Evolutionary conservation across 1,140 invertebrate genomes (phyloP).

Genomic region (Nomia melanderi): DNA sequence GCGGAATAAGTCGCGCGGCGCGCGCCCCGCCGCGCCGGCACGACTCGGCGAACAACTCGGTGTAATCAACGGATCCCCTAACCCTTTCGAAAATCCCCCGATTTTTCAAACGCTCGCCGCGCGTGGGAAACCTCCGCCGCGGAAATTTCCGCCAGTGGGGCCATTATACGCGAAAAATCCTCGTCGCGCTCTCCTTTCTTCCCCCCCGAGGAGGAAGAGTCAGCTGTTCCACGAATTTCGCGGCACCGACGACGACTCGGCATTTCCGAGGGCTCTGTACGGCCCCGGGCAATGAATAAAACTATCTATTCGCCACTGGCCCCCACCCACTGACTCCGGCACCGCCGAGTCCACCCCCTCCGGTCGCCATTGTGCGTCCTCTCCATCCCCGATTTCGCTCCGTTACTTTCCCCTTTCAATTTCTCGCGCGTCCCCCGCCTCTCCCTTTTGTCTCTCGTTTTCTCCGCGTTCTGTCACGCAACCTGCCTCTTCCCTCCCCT

Average conservation of each 20-base stretch:
- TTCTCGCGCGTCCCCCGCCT: not conserved
- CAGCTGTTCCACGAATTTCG: not conserved
- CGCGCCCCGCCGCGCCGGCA: too few species aligned
- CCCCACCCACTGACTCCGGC: too few species aligned
- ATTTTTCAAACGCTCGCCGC: too few species aligned
- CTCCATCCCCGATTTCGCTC: not conserved
- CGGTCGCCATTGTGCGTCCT: not conserved
- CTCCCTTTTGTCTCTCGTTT: slow-evolving; percentile 12
- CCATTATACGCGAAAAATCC: too few species aligned
- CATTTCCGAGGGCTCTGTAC: not conserved
- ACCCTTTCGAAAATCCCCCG: too few species aligned
- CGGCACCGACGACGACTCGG: not conserved
- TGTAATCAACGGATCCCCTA: too few species aligned
- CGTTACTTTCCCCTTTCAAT: slow-evolving; percentile 1
- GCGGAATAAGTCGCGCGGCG: too few species aligned
- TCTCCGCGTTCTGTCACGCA: slow-evolving; percentile 23
- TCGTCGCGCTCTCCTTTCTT: too few species aligned
- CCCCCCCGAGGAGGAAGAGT: too few species aligned
- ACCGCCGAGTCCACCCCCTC: not conserved
- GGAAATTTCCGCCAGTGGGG: too few species aligned
- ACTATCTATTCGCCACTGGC: not conserved
- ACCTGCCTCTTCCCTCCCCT: not conserved
- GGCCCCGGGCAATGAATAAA: slow-evolving; percentile 24
- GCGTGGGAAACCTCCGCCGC: too few species aligned
- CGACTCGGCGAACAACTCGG: too few species aligned